These are phyloP conservation scores for Rutilus rutilus DNA, from an alignment of 2,113 vertebrate species.

Conservation along the genomic window DNA sequence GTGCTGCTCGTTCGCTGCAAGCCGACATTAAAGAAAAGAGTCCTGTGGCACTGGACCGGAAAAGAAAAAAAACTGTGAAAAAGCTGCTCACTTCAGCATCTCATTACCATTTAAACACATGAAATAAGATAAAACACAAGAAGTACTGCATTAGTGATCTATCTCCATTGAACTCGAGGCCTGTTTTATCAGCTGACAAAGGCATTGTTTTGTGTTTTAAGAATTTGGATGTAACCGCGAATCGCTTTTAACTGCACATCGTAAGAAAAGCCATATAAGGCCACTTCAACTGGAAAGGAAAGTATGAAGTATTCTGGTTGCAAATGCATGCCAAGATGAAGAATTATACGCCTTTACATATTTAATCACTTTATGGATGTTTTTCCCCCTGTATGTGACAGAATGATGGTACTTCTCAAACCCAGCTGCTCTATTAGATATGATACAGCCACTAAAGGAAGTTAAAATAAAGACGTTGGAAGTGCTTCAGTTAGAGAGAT, in stretches of 20 bases:
- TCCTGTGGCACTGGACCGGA: slow-evolving; percentile 41
- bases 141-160: background rate
- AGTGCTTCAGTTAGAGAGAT: background rate
- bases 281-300: slow-evolving; percentile 57
- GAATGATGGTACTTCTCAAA: slow-evolving; percentile 30
- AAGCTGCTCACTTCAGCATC: slow-evolving; percentile 39
- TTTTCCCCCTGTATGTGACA: slow-evolving; percentile 15
- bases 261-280: slow-evolving; percentile 49
- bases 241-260: slow-evolving; percentile 57
- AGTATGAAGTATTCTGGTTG: slow-evolving; percentile 6
- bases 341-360: background rate
- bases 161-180: background rate
- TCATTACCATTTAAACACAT: background rate
- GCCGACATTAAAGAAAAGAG: slow-evolving; percentile 51
- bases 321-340: background rate
- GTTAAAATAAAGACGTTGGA: background rate
- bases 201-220: slow-evolving; percentile 3
- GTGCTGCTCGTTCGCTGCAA: slow-evolving; percentile 15
- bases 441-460: slow-evolving; percentile 1
- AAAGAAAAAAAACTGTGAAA: slow-evolving; percentile 68
- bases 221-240: slow-evolving; percentile 22
- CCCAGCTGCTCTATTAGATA: slow-evolving; percentile 28
- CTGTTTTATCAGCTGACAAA: background rate
- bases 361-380: background rate
- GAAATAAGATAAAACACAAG: background rate